Evolutionary conservation across 2,888 invertebrate genomes (phyloP).

Genomic region (Parnassius apollo): DNA sequence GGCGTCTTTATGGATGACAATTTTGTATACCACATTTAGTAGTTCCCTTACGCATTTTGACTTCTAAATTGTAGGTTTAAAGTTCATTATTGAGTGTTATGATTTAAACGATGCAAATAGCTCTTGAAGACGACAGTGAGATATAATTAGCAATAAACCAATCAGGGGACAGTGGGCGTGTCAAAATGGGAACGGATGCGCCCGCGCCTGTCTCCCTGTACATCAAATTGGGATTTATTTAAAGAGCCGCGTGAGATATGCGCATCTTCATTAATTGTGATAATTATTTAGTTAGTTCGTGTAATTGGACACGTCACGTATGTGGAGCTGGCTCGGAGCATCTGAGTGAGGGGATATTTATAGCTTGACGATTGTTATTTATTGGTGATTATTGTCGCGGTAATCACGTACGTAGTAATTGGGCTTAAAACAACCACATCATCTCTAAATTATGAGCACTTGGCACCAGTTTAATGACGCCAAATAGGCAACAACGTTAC

Average conservation of each 20-base stretch:
- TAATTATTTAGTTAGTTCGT: slow-evolving; percentile 77
- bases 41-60: slow-evolving; percentile 22
- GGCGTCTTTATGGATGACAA: slow-evolving; percentile 76
- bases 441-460: slow-evolving; percentile 27
- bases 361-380: slow-evolving; percentile 21
- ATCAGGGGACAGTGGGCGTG: slow-evolving; percentile 65
- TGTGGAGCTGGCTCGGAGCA: slow-evolving; percentile 43
- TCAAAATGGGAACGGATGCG: slow-evolving; percentile 44
- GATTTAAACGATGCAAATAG: slow-evolving; percentile 76
- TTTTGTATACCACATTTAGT: slow-evolving; percentile 55
- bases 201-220: slow-evolving; percentile 50
- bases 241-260: slow-evolving; percentile 64
- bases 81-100: slow-evolving; percentile 36
- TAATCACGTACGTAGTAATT: slow-evolving; percentile 31
- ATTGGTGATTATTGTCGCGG: slow-evolving; percentile 34
- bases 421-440: slow-evolving; percentile 30
- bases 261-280: slow-evolving; percentile 72
- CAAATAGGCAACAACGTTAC: slow-evolving; percentile 4
- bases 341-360: slow-evolving; percentile 37
- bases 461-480: slow-evolving; percentile 22
- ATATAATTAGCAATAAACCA: slow-evolving; percentile 76
- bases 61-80: slow-evolving; percentile 27
- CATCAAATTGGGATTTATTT: slow-evolving; percentile 72
- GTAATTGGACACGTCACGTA: slow-evolving; percentile 71
- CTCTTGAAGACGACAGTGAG: slow-evolving; percentile 55